Evolutionary conservation across 2,888 invertebrate genomes (phyloP).

Genomic region (Troides helena): DNA sequence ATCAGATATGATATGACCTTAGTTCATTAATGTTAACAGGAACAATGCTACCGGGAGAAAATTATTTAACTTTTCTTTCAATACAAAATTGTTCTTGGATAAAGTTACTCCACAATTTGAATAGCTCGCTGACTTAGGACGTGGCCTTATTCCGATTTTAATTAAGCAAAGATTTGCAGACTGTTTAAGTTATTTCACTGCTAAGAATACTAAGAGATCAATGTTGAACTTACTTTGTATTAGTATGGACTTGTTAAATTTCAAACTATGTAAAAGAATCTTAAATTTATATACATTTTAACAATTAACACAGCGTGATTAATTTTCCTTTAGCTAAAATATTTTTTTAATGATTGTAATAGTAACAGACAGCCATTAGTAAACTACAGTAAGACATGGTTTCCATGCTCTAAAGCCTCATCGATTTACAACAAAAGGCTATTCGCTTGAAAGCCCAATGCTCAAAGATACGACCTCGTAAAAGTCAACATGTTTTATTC

Average conservation of each 20-base stretch:
- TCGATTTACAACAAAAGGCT: conserved; percentile 41
- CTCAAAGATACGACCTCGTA: conserved; percentile 54
- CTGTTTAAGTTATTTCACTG: conserved; percentile 3
- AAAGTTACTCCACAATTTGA: conserved; percentile 10
- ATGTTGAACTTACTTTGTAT: not conserved
- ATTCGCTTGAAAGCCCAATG: conserved; percentile 45
- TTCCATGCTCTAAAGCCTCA: conserved; percentile 33
- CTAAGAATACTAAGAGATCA: conserved; percentile 12
- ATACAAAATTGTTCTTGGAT: conserved; percentile 4
- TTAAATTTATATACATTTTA: too few species aligned
- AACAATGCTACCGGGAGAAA: not conserved
- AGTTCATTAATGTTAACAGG: not conserved
- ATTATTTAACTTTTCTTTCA: not conserved
- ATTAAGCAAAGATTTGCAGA: conserved; percentile 15
- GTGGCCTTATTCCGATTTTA: conserved; percentile 18
- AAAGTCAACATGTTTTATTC: conserved; percentile 52
- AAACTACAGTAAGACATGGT: not conserved
- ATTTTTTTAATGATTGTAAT: too few species aligned
- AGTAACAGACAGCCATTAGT: not conserved
- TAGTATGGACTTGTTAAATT: not conserved
- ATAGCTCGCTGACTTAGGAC: conserved; percentile 10
- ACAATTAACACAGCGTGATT: too few species aligned
- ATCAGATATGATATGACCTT: not conserved
- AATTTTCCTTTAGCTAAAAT: too few species aligned
- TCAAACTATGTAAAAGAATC: too few species aligned